Conservation (phyloP, 2,888 invertebrate genomes). For the Sturmia bella region DNA sequence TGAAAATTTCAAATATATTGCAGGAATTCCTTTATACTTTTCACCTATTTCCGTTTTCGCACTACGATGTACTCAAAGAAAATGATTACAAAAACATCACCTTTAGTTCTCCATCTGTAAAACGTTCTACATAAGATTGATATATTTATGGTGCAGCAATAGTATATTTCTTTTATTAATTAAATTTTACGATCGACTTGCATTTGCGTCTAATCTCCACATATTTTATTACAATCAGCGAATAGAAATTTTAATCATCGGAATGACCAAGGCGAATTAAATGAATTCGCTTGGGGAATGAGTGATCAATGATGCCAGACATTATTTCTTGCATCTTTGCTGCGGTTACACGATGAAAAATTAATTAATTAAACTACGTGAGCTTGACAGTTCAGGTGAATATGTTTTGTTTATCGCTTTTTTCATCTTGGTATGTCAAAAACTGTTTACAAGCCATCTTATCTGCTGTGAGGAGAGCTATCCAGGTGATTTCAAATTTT, state of each 20-base stretch:
- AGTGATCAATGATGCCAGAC: not conserved
- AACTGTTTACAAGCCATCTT: too few relatives aligned
- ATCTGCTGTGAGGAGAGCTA: too few relatives aligned
- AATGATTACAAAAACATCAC: too few relatives aligned
- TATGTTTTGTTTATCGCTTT: too few relatives aligned
- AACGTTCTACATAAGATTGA: not conserved
- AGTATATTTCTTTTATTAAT: not conserved
- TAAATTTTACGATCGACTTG: constrained; percentile 20
- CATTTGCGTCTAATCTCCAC: constrained; percentile 38
- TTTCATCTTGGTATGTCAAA: too few relatives aligned
- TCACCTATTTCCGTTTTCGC: constrained; percentile 42
- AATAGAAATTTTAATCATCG: constrained; percentile 33
- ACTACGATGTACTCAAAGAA: not conserved
- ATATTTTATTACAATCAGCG: constrained; percentile 40
- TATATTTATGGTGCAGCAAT: not conserved
- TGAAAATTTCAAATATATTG: not conserved
- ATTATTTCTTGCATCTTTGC: too few relatives aligned
- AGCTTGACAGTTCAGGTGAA: too few relatives aligned
- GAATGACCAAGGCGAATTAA: not conserved
- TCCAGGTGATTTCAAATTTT: too few relatives aligned
- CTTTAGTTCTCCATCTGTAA: too few relatives aligned
- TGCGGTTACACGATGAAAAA: too few relatives aligned
- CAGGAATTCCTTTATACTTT: not conserved
- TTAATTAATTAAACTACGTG: too few relatives aligned
- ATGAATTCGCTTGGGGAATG: too few relatives aligned